Conservation (phyloP, 2,888 invertebrate species). For the Oligia latruncula region DNA sequence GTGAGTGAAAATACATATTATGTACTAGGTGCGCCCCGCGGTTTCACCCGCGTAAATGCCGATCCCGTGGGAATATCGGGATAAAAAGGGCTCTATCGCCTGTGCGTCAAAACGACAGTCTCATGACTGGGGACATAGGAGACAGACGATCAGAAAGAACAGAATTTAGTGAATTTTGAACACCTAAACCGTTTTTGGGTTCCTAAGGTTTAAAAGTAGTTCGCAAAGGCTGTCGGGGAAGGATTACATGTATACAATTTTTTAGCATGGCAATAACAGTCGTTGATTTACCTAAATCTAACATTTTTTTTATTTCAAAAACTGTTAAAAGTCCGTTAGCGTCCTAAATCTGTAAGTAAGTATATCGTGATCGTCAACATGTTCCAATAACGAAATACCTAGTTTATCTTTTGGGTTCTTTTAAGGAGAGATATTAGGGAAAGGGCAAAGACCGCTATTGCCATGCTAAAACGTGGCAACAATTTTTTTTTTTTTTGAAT, state of each 20-base stretch:
- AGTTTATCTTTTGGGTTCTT: neutral
- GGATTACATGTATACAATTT: neutral
- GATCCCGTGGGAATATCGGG: too few species aligned
- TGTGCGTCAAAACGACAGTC: neutral
- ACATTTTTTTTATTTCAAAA: neutral
- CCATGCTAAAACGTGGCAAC: too few species aligned
- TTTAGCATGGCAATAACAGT: neutral
- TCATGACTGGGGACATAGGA: neutral
- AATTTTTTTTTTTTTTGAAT: neutral
- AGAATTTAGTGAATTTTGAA: neutral
- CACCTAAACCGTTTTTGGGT: neutral
- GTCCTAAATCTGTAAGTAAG: neutral
- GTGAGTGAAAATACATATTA: neutral
- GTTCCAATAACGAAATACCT: neutral
- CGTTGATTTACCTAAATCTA: neutral
- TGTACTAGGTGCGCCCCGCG: too few species aligned
- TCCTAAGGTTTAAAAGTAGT: neutral
- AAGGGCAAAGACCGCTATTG: neutral
- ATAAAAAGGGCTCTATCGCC: neutral
- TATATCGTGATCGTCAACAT: neutral
- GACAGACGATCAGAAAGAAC: neutral
- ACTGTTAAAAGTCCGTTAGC: neutral
- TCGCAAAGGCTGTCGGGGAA: neutral
- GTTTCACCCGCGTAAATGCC: too few species aligned
- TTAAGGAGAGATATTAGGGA: neutral